Evolutionary conservation across 2,888 invertebrate species (phyloP), one percentile per base, ranked within the genome.

Genomic region (Meandrusa payeni): DNA sequence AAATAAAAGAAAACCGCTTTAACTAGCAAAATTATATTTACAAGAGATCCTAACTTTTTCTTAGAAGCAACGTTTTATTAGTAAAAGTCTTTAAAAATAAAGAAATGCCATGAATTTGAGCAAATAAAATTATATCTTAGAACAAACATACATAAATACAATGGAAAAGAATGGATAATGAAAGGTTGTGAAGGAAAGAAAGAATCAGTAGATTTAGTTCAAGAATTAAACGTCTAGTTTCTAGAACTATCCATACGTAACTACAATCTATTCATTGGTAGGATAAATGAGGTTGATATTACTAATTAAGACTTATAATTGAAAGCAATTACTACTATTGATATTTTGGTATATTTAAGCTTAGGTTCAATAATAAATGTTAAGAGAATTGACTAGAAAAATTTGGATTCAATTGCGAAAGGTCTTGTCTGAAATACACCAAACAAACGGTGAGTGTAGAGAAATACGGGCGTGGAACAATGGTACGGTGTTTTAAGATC

Each of bases 91-190:
- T 75, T 38, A 38, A 59, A 72, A 65, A 64, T 69, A 71, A 70
- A 76, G 73, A 86, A 86, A 86, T 86, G 86, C 85, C 73, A 79
- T 82, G 64, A 58, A 69, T 82, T 86, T 86, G 86, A 86, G 86
- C 85, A 86, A 86, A 83, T 63, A 69, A 79, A 78, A 77, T 63
- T 59, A 74, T 46, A 44, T 19, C 37, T 47, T 41, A 47, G 20
- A 41, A 40, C 32, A 28, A 40, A 29, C 12, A 32, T 49, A 37
- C 3, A 36, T 22, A n/a, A 22, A 32, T 32, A 32, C 1, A 31
- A 11, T 5, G 20, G n/a, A 32, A 32, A 27, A 38, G 17, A 26
- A 38, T 9, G 6, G 27, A 38, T 38, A 43, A 31, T 9, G 36
- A 28, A 33, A 26, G 9, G 17, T 27, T 13, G n/a, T 7, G 1